Evolutionary conservation across 2,113 vertebrate genomes (phyloP), one percentile per base, ranked within the genome.

Genomic region (Laterallus jamaicensis): DNA sequence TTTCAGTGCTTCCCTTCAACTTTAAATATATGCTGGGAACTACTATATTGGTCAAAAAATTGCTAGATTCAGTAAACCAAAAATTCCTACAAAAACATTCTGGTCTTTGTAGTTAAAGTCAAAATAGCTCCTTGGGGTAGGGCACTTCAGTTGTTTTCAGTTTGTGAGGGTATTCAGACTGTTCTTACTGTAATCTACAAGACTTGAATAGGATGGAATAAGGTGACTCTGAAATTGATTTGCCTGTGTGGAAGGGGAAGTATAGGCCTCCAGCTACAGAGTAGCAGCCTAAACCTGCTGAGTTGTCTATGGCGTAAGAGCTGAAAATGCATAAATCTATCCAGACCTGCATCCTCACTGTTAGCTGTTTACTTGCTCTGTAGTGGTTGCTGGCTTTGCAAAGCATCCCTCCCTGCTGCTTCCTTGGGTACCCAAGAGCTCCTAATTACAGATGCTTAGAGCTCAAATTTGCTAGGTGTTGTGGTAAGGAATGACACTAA

Each of bases 31-130:
- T 5, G 1, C 73, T 73, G 62, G 50, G 15, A 86, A 7, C 64
- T 82, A 20, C 95, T 96, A 73, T 94, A 81, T 94, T 93, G 92
- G 92, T 86, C 92, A 79, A 44, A 49, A 90, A 93, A 96, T 94
- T 94, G 73, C 81, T 96, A 78, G 64, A 69, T 93, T 69, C 66
- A 66, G 37, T 49, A 93, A 86, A 78, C 69, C 58, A 58, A 15
- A 92, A 55, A 58, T 83, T 91, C 62, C 86, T 91, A 50, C 17
- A 64, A 62, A 90, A 88, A 62, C 39, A 39, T 64, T 77, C 42
- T 74, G 37, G 32, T 71, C 42, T 86, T 78, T 75, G 52, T 76
- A 88, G 64, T 94, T 37, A 42, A 82, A 95, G 49, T 86, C 59
- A 81, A 85, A 96, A 67, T 77, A 88, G 40, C 55, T 79, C 88